Percentiles rank a stretch among this genome's conserved stretches.
These are phyloP conservation scores for Notodonta ziczac DNA, from an alignment of 2,888 invertebrate species.

Conservation along the genomic window DNA sequence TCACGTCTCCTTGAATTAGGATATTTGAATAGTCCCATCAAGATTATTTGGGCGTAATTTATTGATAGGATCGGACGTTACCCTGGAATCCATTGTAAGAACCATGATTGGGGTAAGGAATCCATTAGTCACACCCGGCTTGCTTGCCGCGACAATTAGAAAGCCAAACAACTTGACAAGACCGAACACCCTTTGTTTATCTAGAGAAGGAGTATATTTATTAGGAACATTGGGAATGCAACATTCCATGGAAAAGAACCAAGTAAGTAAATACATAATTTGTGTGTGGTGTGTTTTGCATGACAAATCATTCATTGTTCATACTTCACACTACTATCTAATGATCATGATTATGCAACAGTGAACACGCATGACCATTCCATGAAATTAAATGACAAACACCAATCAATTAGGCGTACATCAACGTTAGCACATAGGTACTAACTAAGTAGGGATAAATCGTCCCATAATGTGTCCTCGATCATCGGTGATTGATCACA, in stretches of 20 bases:
- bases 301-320: not conserved
- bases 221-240: not conserved
- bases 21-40: not conserved
- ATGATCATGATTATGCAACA: too few relatives aligned
- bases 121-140: slow-evolving; percentile 2
- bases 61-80: slow-evolving; percentile 4
- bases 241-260: not conserved
- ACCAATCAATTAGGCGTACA: slow-evolving; percentile 17
- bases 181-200: not conserved
- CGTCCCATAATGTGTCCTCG: slow-evolving; percentile 24
- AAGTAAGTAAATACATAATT: not conserved
- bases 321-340: too few relatives aligned
- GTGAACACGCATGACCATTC: not conserved
- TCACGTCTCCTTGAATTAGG: not conserved
- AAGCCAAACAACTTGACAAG: slow-evolving; percentile 2
- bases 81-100: slow-evolving; percentile 1
- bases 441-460: slow-evolving; percentile 26
- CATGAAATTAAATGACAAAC: not conserved
- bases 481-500: slow-evolving; percentile 42
- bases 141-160: not conserved
- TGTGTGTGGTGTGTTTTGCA: not conserved
- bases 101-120: slow-evolving; percentile 1
- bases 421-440: slow-evolving; percentile 11
- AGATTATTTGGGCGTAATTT: slow-evolving; percentile 2
- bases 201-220: not conserved